phyloP scores from a whole-genome alignment of 2,113 vertebrate species.

The Camelus dromedarius region DNA sequence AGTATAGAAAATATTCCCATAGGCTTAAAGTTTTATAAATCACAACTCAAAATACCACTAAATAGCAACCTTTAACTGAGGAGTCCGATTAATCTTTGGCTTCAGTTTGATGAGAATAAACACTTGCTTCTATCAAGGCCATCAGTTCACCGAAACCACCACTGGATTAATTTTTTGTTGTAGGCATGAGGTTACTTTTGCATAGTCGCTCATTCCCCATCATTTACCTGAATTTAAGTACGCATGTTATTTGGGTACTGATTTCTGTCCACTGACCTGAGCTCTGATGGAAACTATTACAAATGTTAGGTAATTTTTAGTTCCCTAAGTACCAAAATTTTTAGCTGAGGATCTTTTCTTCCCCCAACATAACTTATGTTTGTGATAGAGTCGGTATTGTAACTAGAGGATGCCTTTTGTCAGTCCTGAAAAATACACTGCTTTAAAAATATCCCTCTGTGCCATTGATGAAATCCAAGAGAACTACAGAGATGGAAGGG shows the following conservation, averaged over 20 bases:
- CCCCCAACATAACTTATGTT: neutral
- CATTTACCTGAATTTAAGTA: neutral
- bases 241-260: neutral
- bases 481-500: constrained; percentile 46
- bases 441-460: constrained; percentile 69
- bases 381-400: neutral
- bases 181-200: neutral
- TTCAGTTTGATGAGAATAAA: constrained; percentile 21
- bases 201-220: neutral
- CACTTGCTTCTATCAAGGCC: neutral
- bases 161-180: neutral
- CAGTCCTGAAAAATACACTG: constrained; percentile 25
- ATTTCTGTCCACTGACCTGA: neutral
- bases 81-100: neutral
- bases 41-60: neutral
- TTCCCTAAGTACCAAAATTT: neutral
- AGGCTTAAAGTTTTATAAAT: neutral
- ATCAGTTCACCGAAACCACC: neutral
- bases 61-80: neutral
- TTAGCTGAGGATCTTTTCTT: neutral
- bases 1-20: neutral
- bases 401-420: neutral
- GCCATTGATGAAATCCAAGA: constrained; percentile 58
- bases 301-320: neutral
- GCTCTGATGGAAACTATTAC: neutral